phyloP scores from a whole-genome alignment of 2,113 vertebrate genomes.

The Myanophis thanlyinensis region DNA sequence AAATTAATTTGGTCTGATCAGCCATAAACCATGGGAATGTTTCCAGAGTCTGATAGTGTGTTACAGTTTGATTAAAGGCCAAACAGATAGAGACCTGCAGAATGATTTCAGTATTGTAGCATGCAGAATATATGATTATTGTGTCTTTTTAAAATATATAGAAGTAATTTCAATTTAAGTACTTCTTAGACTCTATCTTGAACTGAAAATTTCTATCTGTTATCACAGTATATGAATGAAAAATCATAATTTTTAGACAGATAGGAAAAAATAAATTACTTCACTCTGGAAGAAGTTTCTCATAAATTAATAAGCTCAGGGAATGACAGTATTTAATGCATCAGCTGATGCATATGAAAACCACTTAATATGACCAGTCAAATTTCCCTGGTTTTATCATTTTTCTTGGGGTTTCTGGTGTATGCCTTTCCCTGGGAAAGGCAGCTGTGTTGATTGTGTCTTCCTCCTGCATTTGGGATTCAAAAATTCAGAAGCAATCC shows the following conservation, averaged over 20 bases:
- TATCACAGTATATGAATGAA: background rate
- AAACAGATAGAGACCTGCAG: background rate
- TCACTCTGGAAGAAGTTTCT: background rate
- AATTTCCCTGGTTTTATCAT: background rate
- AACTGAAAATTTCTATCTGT: background rate
- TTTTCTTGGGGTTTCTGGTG: background rate
- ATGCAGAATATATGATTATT: background rate
- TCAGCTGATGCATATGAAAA: background rate
- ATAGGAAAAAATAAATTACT: background rate
- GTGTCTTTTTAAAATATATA: background rate
- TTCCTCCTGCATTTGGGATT: conserved; percentile 3
- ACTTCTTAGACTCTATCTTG: background rate
- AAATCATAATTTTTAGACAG: background rate
- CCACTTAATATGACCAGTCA: background rate
- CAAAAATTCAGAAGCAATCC: conserved; percentile 5
- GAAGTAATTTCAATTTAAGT: background rate
- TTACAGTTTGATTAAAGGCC: background rate
- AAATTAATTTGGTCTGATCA: background rate
- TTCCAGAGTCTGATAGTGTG: background rate
- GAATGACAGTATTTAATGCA: conserved; percentile 9
- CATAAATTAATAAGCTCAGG: conserved; percentile 6
- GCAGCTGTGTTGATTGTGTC: background rate
- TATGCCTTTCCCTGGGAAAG: background rate
- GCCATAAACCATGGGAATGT: background rate
- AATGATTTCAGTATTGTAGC: background rate